phyloP scores from a whole-genome alignment of 2,797 vertebrate genomes.

The Rhinoraja longicauda region DNA sequence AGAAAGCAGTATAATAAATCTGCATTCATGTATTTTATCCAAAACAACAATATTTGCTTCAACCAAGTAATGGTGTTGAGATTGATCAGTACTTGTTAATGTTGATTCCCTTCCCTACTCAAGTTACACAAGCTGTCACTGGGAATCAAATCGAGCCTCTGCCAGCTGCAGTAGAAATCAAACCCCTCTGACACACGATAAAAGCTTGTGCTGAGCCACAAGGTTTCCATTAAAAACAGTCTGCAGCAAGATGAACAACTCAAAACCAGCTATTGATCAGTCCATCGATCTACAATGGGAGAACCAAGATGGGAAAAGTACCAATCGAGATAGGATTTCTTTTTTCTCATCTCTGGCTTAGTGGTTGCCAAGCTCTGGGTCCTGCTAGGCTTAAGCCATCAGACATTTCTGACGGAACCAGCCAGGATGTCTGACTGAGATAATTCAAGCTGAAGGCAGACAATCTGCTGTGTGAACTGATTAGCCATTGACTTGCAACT shows the following conservation, averaged over 20 bases:
- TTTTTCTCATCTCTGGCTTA: constrained; percentile 52
- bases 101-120: constrained; percentile 54
- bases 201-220: constrained; percentile 57
- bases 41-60: constrained; percentile 15
- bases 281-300: constrained; percentile 64
- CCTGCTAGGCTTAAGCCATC: constrained; percentile 54
- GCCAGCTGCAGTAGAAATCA: constrained; percentile 54
- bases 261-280: constrained; percentile 69
- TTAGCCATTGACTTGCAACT: constrained; percentile 56
- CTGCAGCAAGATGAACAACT: constrained; percentile 60
- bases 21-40: neutral
- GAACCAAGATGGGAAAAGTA: constrained; percentile 61
- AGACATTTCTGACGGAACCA: constrained; percentile 59
- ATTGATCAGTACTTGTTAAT: constrained; percentile 55
- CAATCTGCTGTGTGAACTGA: constrained; percentile 52
- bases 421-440: constrained; percentile 69
- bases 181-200: constrained; percentile 58
- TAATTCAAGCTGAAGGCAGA: constrained; percentile 62
- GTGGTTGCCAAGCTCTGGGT: constrained; percentile 53
- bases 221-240: constrained; percentile 63
- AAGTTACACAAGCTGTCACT: constrained; percentile 56
- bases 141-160: constrained; percentile 59
- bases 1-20: neutral
- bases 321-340: constrained; percentile 68
- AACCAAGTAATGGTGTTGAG: constrained; percentile 41